A percentile compares a stretch with the other conserved stretches of the same genome.
Evolutionary conservation across 2,888 invertebrate genomes (phyloP).

Genomic region (Tortricodes alternella): DNA sequence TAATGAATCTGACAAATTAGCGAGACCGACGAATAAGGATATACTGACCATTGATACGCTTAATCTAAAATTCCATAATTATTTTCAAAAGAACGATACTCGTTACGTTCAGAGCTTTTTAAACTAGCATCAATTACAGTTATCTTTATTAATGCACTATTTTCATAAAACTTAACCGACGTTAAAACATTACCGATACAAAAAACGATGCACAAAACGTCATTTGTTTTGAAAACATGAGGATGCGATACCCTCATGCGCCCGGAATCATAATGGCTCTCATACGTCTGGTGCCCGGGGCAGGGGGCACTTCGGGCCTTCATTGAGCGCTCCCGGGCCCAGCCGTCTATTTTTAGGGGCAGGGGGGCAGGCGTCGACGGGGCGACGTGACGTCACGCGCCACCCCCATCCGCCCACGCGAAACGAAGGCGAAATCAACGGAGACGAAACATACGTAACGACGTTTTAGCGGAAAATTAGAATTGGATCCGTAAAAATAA

Average conservation of each 20-base stretch:
- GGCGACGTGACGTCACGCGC: slow-evolving; percentile 57
- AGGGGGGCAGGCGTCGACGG: slow-evolving; percentile 42
- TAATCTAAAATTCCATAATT: too few species aligned
- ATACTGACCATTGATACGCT: too few species aligned
- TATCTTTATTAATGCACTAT: too few species aligned
- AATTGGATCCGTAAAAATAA: slow-evolving; percentile 28
- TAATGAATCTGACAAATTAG: too few species aligned
- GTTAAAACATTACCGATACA: neutral
- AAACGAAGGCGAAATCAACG: slow-evolving; percentile 53
- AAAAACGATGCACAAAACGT: slow-evolving; percentile 13
- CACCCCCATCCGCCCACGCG: slow-evolving; percentile 43
- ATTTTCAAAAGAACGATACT: too few species aligned
- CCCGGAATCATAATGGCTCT: slow-evolving; percentile 33
- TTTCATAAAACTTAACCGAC: too few species aligned
- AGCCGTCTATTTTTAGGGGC: slow-evolving; percentile 74
- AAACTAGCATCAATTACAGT: too few species aligned
- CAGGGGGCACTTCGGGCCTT: slow-evolving; percentile 40
- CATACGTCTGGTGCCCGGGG: slow-evolving; percentile 39
- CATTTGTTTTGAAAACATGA: slow-evolving; percentile 24
- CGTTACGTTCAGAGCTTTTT: too few species aligned
- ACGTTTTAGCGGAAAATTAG: slow-evolving; percentile 26
- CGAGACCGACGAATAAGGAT: too few species aligned
- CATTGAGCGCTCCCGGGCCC: slow-evolving; percentile 76
- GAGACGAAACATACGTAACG: slow-evolving; percentile 49
- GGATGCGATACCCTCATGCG: slow-evolving; percentile 16